Conservation (phyloP, 1,140 invertebrate genomes). For the Drosophila funebris region DNA sequence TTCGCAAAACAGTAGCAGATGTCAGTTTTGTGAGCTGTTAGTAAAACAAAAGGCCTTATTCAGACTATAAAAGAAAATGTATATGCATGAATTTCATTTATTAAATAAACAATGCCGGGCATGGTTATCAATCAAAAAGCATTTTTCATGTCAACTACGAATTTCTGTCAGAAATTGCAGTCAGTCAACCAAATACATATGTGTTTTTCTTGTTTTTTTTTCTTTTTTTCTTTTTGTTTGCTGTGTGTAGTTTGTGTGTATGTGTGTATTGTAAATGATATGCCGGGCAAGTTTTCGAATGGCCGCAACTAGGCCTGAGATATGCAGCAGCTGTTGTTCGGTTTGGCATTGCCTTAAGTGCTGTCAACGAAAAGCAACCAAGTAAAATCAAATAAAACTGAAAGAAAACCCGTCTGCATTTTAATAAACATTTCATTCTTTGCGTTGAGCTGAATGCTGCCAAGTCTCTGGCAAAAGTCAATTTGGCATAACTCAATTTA, state of each 20-base stretch:
- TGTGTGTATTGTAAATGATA: conserved; percentile 48
- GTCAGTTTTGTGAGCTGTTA: conserved; percentile 3
- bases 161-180: conserved; percentile 36
- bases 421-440: conserved; percentile 49
- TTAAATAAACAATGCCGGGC: conserved; percentile 67
- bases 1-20: conserved; percentile 3
- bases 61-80: conserved; percentile 25
- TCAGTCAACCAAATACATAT: neutral
- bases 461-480: conserved; percentile 52
- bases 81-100: conserved; percentile 57
- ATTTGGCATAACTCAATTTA: conserved; percentile 71
- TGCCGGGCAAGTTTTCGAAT: conserved; percentile 20
- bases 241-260: neutral
- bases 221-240: too few species aligned
- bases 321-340: conserved; percentile 57
- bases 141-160: conserved; percentile 50
- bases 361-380: conserved; percentile 45
- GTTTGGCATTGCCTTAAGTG: conserved; percentile 45
- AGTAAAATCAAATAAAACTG: conserved; percentile 56
- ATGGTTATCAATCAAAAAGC: conserved; percentile 69
- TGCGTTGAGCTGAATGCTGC: neutral
- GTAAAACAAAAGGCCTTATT: conserved; percentile 37
- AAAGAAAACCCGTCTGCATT: conserved; percentile 56
- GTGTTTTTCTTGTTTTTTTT: too few species aligned
- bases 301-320: conserved; percentile 66